A percentile compares a stretch with the other conserved stretches of the same genome.
Conservation (phyloP, 1,140 invertebrate genomes). For the Drosophila carrolli region DNA sequence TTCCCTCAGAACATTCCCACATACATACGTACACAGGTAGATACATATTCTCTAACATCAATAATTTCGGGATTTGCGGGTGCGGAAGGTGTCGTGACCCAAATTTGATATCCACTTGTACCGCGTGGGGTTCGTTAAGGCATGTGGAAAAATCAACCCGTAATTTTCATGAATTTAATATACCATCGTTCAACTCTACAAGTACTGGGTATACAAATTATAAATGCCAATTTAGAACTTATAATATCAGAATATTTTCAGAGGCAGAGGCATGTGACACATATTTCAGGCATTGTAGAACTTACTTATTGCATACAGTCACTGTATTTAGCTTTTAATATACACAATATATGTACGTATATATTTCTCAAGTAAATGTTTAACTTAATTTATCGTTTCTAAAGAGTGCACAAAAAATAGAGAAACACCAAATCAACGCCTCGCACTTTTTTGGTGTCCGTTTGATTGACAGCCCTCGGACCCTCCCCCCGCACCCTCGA, state of each 20-base stretch:
- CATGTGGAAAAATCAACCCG: too few relatives aligned
- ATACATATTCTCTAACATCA: too few relatives aligned
- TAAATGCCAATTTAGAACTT: constrained; percentile 4
- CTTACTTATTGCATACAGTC: constrained; percentile 17
- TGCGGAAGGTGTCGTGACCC: background rate
- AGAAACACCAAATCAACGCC: constrained; percentile 49
- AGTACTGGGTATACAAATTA: background rate
- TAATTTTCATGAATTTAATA: too few relatives aligned
- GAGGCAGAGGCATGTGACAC: background rate
- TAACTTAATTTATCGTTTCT: constrained; percentile 48
- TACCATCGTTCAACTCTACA: background rate
- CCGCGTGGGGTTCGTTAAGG: too few relatives aligned
- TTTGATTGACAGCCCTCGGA: constrained; percentile 57
- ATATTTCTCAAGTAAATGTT: constrained; percentile 27
- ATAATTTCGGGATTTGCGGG: too few relatives aligned
- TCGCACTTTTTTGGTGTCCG: constrained; percentile 41
- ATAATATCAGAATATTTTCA: constrained; percentile 1
- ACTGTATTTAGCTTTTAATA: constrained; percentile 11
- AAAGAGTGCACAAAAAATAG: constrained; percentile 8
- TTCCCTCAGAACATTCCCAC: background rate
- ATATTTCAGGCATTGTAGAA: constrained; percentile 5
- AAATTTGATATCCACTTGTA: background rate
- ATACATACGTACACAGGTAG: background rate
- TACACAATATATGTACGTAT: background rate
- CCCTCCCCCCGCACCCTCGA: constrained; percentile 39